A percentile compares a stretch with the other conserved stretches of the same genome.
These are phyloP conservation scores for Potamilus streckersoni DNA, from an alignment of 1,140 invertebrate genomes.

Conservation along the genomic window DNA sequence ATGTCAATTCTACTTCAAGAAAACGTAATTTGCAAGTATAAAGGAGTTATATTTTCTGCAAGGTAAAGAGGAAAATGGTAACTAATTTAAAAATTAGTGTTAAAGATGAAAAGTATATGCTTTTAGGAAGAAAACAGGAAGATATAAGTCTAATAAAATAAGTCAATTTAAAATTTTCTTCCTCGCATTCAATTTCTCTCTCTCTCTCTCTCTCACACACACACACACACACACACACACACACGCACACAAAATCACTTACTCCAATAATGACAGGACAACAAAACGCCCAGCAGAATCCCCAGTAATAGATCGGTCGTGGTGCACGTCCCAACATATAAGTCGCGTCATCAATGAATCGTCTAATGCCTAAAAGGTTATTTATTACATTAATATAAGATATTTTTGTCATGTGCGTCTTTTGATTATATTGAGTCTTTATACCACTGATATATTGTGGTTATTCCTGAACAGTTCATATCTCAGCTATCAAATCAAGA, in stretches of 20 bases:
- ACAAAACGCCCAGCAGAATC: slow-evolving; percentile 46
- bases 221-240: neutral
- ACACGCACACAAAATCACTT: slow-evolving; percentile 16
- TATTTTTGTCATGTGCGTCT: neutral
- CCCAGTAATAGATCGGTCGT: slow-evolving; percentile 46
- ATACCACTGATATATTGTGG: neutral
- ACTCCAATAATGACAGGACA: slow-evolving; percentile 46
- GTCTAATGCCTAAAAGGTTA: slow-evolving; percentile 65
- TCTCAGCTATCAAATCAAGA: neutral
- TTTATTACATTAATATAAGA: neutral
- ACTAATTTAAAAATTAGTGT: neutral
- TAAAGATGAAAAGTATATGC: neutral
- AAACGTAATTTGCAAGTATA: no score
- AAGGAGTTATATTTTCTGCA: no score
- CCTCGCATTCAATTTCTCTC: no score
- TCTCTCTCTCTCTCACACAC: no score
- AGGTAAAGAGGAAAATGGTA: no score
- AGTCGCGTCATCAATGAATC: slow-evolving; percentile 67
- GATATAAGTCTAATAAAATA: no score
- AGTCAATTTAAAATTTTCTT: neutral
- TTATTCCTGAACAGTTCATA: neutral
- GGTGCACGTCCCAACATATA: slow-evolving; percentile 50
- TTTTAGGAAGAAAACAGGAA: neutral
- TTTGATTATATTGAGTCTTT: neutral
- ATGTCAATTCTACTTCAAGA: no score